phyloP scores from a whole-genome alignment of 1,140 invertebrate genomes.

The Drosophila tropicalis region DNA sequence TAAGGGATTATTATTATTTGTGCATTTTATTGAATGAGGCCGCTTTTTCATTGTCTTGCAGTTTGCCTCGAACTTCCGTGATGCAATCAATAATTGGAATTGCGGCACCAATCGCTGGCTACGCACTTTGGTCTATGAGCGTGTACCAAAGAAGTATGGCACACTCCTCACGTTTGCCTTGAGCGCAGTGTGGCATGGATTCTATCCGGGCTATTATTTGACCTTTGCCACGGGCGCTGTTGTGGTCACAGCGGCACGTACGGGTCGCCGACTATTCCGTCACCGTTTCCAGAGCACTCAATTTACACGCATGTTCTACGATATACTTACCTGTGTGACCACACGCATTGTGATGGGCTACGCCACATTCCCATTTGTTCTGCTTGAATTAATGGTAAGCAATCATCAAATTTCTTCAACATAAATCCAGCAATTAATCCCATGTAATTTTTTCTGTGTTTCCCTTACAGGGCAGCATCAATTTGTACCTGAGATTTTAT shows the following conservation, averaged over 20 bases:
- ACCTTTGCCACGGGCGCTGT: conserved; percentile 95
- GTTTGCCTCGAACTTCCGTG: conserved; percentile 91
- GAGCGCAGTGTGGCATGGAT: conserved; percentile 98
- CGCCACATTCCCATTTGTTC: conserved; percentile 93
- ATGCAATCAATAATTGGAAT: conserved; percentile 95
- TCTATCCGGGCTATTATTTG: conserved; percentile 98
- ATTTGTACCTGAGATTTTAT: conserved; percentile 88
- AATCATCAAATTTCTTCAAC: background rate
- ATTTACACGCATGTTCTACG: conserved; percentile 88
- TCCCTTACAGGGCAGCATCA: conserved; percentile 84
- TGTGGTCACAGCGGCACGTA: conserved; percentile 92
- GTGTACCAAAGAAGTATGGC: conserved; percentile 86
- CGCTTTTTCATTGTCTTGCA: conserved; percentile 73
- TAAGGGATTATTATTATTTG: background rate
- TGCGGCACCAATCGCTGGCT: conserved; percentile 96
- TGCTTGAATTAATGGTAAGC: conserved; percentile 90
- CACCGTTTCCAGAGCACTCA: conserved; percentile 82
- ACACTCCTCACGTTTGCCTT: conserved; percentile 92
- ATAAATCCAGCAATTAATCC: conserved; percentile 13
- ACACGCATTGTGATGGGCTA: conserved; percentile 94
- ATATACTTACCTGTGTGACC: conserved; percentile 89
- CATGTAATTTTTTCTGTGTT: conserved; percentile 14
- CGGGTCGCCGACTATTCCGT: conserved; percentile 90
- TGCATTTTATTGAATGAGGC: background rate
- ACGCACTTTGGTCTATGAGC: conserved; percentile 93